phyloP scores from a whole-genome alignment of 2,888 invertebrate genomes.

The Drosophila helvetica region DNA sequence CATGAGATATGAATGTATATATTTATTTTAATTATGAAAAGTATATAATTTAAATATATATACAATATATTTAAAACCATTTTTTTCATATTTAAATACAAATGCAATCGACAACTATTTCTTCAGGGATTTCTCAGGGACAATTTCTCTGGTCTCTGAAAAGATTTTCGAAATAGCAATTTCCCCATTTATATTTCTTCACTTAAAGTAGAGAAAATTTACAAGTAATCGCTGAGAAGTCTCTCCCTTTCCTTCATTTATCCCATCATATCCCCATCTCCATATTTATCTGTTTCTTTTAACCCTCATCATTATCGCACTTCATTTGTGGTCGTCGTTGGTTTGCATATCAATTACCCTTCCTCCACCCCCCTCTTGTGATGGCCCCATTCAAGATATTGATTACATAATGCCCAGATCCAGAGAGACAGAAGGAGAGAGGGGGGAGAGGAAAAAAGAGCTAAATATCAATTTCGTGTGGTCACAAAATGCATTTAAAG shows the following conservation, averaged over 20 bases:
- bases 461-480: constrained; percentile 42
- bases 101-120: too few species aligned
- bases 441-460: not conserved
- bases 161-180: not conserved
- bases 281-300: constrained; percentile 4
- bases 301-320: constrained; percentile 46
- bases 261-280: not conserved
- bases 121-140: too few species aligned
- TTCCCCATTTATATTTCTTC: not conserved
- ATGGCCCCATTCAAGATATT: constrained; percentile 41
- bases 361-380: constrained; percentile 13
- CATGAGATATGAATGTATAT: too few species aligned
- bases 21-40: too few species aligned
- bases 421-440: constrained; percentile 8
- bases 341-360: constrained; percentile 34
- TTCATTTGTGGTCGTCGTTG: constrained; percentile 25
- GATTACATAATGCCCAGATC: constrained; percentile 48
- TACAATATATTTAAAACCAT: too few species aligned
- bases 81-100: too few species aligned
- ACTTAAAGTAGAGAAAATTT: not conserved
- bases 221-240: not conserved
- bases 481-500: constrained; percentile 46
- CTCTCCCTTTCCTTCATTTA: not conserved
- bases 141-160: too few species aligned
- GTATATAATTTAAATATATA: too few species aligned